Conservation (phyloP, 92 coral and sea anemone species). For the Epizoanthus rinbou region DNA sequence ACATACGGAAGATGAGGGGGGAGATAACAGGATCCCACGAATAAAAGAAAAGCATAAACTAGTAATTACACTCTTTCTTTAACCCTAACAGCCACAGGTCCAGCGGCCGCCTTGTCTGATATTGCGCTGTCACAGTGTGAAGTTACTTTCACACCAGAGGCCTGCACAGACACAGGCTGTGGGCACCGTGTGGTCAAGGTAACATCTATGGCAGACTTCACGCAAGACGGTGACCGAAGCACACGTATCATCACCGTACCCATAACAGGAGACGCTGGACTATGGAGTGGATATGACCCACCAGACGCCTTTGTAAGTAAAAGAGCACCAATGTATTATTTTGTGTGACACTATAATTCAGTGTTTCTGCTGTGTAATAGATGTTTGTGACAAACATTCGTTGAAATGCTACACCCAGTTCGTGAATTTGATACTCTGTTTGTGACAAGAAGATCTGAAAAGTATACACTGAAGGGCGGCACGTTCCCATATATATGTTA, state of each 20-base stretch:
- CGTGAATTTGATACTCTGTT: too few relatives aligned
- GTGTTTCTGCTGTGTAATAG: too few relatives aligned
- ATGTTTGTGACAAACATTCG: too few relatives aligned
- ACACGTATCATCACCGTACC: conserved; percentile 77
- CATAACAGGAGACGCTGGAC: conserved; percentile 48
- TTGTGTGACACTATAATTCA: neutral
- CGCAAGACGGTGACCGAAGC: conserved; percentile 74
- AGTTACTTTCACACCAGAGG: conserved; percentile 67
- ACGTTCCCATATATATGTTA: too few relatives aligned
- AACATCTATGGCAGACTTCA: conserved; percentile 70
- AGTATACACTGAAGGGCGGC: too few relatives aligned
- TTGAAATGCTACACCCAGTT: too few relatives aligned
- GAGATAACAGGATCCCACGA: too few relatives aligned
- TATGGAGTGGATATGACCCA: conserved; percentile 81
- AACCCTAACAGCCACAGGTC: conserved; percentile 43
- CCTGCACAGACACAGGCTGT: conserved; percentile 67
- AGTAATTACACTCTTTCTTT: neutral
- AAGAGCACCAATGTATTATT: neutral
- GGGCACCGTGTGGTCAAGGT: conserved; percentile 69
- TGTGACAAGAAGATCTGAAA: too few relatives aligned
- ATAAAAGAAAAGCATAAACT: neutral
- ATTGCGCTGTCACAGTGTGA: conserved; percentile 82
- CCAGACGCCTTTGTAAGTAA: conserved; percentile 78
- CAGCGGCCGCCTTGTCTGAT: conserved; percentile 56
- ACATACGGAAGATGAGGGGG: too few relatives aligned